Evolutionary conservation across 2,797 vertebrate genomes (phyloP).

Genomic region (Sternotherus odoratus): DNA sequence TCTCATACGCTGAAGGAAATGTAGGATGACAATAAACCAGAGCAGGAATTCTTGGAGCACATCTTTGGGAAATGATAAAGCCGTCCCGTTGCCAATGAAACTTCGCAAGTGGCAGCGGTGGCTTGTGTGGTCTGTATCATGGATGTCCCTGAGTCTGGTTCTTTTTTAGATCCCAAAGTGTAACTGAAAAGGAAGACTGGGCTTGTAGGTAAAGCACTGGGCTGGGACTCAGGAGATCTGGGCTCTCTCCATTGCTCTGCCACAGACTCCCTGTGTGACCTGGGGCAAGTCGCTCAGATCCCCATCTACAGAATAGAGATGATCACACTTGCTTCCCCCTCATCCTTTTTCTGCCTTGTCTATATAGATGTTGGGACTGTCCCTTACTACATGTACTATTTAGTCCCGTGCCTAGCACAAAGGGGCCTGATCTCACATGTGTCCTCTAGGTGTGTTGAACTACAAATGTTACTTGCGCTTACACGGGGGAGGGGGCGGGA

Average conservation of each 20-base stretch:
- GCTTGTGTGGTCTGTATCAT: not conserved
- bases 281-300: not conserved
- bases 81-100: not conserved
- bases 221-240: rapidly evolving
- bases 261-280: not conserved
- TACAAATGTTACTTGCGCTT: not conserved
- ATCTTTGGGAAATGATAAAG: not conserved
- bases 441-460: not conserved
- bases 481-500: not conserved
- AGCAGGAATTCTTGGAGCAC: not conserved
- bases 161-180: not conserved
- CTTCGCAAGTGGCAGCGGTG: not conserved
- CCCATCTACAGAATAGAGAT: not conserved
- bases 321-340: rapidly evolving
- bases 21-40: rapidly evolving
- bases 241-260: not conserved
- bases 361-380: not conserved
- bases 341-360: not conserved
- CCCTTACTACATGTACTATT: not conserved
- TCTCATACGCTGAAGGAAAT: rapidly evolving
- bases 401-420: not conserved
- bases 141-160: not conserved
- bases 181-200: not conserved
- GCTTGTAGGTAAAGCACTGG: not conserved
- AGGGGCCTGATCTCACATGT: not conserved